Base-by-base conservation (phyloP, 2,113 vertebrate genomes). In the Aldabrachelys gigantea region DNA sequence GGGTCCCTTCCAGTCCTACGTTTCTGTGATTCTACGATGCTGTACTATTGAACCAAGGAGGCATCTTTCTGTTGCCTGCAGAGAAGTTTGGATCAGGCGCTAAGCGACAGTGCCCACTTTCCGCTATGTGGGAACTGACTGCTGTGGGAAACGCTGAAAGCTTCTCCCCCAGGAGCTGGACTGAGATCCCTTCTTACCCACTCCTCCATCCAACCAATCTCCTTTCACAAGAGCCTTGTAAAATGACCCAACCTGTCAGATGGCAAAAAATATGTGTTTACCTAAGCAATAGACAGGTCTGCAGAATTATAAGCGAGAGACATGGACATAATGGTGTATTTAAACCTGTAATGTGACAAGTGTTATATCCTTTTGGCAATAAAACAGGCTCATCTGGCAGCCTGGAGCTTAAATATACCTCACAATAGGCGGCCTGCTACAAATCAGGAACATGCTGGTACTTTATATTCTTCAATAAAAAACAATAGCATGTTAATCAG, bases 251-350 rank as follows among this genome's bases (percentile, higher is more conserved):
- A 10, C 14, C 27, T n/a, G 78, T 80, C 78, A 80, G 29, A 31
- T 12, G 29, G 44, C 29, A 49, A 53, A 75, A 82, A 83, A 69
- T 75, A 87, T 76, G 49, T 69, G 35, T 65, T 82, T 82, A 80
- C 38, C 56, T 76, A 50, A 44, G 24, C 75, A 27, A 35, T 54
- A 44, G 53, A 9, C 65, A 50, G 50, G 83, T 5, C 29, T 50
- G 56, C 27, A 81, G 25, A 81, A 80, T 54, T 86, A 57, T 78
- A 47, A 59, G 47, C 25, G 11, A 31, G 50, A 80, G 59, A 92
- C 80, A 87, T 62, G 69, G 38, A 88, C 75, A 82, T 87, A 82
- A 83, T 82, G 85, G 85, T 80, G 82, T 82, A 92, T 76, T 92
- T 87, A 87, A 54, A 50, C 85, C 17, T 82, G 41, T 88, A 50